These are phyloP conservation scores for Drosophila mettleri DNA, from an alignment of 2,888 invertebrate genomes.

Conservation along the genomic window DNA sequence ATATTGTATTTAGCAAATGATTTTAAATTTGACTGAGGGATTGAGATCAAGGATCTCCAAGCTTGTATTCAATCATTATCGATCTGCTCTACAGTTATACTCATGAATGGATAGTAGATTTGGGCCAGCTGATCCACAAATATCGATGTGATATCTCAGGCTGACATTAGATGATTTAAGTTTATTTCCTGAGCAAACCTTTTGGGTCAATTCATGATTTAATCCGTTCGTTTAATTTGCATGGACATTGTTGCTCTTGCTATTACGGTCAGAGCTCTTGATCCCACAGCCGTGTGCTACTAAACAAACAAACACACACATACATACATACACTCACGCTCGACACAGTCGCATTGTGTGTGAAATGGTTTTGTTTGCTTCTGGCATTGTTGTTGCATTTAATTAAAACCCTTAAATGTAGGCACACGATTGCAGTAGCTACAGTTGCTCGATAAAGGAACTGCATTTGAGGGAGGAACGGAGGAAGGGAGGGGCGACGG, in stretches of 20 bases:
- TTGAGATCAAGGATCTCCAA: background rate
- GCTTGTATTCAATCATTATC: background rate
- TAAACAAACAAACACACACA: background rate
- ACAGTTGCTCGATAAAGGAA: conserved; percentile 33
- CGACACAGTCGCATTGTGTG: conserved; percentile 12
- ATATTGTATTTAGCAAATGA: background rate
- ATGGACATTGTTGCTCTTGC: conserved; percentile 32
- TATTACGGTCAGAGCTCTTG: conserved; percentile 58
- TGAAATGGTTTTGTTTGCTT: conserved; percentile 61
- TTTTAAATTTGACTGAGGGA: background rate
- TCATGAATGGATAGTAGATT: background rate
- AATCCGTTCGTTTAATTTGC: conserved; percentile 67
- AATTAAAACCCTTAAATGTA: conserved; percentile 76
- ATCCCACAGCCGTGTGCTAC: conserved; percentile 13
- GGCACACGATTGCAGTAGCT: conserved; percentile 58
- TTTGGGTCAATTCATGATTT: conserved; percentile 67
- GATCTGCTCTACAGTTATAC: background rate
- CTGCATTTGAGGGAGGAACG: background rate
- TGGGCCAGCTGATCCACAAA: conserved; percentile 2
- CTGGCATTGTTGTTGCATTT: conserved; percentile 74
- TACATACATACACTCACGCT: conserved; percentile 5
- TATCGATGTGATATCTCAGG: background rate
- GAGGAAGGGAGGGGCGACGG: background rate
- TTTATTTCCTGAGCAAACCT: conserved; percentile 38
- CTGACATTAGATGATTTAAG: conserved; percentile 16